Base-by-base conservation (phyloP, 2,797 vertebrate species). In the Macroramphosus scolopax region DNA sequence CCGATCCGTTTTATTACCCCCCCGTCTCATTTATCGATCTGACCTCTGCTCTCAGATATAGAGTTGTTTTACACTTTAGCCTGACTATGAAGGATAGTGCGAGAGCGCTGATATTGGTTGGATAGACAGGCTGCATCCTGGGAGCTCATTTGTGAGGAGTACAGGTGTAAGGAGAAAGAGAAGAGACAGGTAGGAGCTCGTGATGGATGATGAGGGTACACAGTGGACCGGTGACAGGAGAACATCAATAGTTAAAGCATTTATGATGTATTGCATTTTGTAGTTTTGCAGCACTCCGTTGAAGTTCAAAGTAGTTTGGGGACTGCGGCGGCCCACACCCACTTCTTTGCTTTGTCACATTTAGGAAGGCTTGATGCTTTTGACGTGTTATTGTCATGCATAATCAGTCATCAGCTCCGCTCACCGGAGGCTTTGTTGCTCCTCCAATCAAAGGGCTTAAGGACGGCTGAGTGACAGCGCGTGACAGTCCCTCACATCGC, bases 61-160 rank as follows among this genome's bases (percentile, higher is more conserved):
- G 47, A 61, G 75, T 39, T 34, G 31, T 59, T 73, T 69, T 61
- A 62, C 62, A 44, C 71, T 80, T 63, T 37, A 60, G 33, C 63
- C 59, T 31, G 40, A 34, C 42, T 12, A 42, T 56, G 61, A 71
- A 45, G 60, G 66, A 67, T 31, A 37, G 38, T 49, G 53, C 16
- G 43, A 57, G 75, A 49, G 13, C 35, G 42, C 60, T 66, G 54
- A 71, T 75, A 41, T 59, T 14, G 43, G 63, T 20, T 35, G 56
- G 63, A 76, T 51, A 62, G 82, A 79, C 72, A 51, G 72, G 37
- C 25, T 44, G 64, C 65, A 72, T 65, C 80, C 29, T 68, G 82
- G 86, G 85, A 83, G 54, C 80, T 83, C 75, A 81, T 87, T 85
- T 87, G 80, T 81, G 72, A 65, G 54, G 74, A 65, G 75, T 73